A percentile compares a stretch with the other conserved stretches of the same genome.
Evolutionary conservation across 2,888 invertebrate genomes (phyloP).

Genomic region (Caenorhabditis uteleia): DNA sequence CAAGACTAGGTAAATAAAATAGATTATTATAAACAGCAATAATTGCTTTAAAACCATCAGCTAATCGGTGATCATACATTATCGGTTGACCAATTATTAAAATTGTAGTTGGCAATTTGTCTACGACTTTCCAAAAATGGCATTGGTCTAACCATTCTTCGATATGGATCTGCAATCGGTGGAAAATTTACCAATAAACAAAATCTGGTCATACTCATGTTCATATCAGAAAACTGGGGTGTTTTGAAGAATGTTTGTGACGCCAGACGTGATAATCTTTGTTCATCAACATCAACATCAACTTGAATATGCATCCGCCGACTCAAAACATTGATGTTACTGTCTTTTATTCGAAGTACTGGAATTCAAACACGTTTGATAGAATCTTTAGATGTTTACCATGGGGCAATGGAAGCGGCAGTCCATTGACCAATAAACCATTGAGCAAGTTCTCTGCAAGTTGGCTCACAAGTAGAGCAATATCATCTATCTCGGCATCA

Average conservation of each 20-base stretch:
- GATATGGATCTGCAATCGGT: conserved; percentile 14
- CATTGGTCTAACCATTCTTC: conserved; percentile 30
- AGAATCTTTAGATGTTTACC: conserved; percentile 21
- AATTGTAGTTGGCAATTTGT: conserved; percentile 23
- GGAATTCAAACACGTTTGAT: conserved; percentile 12
- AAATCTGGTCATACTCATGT: conserved; percentile 8
- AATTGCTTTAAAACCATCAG: not conserved
- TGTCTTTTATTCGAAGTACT: conserved; percentile 52
- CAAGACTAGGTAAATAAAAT: too few relatives aligned
- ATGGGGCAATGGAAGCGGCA: conserved; percentile 51
- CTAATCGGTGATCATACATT: not conserved
- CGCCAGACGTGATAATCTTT: conserved; percentile 40
- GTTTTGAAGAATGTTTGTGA: conserved; percentile 46
- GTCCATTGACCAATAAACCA: conserved; percentile 46
- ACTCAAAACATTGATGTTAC: conserved; percentile 40
- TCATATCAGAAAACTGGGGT: conserved; percentile 26
- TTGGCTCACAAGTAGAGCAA: conserved; percentile 48
- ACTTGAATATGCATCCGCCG: conserved; percentile 49
- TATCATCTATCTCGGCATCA: conserved; percentile 47
- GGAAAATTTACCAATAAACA: not conserved
- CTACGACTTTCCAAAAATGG: conserved; percentile 13
- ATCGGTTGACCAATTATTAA: conserved; percentile 38
- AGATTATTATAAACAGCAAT: too few relatives aligned
- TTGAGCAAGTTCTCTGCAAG: conserved; percentile 50
- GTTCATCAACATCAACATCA: conserved; percentile 51